A percentile compares a stretch with the other conserved stretches of the same genome.
Evolutionary conservation across 2,888 invertebrate species (phyloP).

Genomic region (Bombylius major): DNA sequence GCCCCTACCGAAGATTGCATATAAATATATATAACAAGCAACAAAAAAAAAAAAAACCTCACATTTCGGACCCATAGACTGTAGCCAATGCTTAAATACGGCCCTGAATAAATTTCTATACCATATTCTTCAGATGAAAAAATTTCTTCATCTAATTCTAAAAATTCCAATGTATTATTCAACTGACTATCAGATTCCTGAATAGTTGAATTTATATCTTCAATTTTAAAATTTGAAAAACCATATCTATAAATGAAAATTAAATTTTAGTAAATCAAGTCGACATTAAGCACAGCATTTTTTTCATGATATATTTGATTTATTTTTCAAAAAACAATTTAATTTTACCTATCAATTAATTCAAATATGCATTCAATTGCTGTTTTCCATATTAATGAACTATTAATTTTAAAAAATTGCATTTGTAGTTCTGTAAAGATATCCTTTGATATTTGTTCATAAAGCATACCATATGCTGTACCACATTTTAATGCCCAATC

Average conservation of each 20-base stretch:
- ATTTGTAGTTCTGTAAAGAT: conserved; percentile 29
- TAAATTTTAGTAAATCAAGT: no score
- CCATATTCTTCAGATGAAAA: conserved; percentile 4
- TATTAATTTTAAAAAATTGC: conserved; percentile 33
- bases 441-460: conserved; percentile 55
- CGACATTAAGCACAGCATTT: no score
- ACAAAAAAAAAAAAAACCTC: no score
- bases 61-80: no score
- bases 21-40: no score
- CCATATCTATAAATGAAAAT: conserved; percentile 23
- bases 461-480: conserved; percentile 59
- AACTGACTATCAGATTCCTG: conserved; percentile 29
- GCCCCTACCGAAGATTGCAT: no score
- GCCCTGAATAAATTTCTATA: no score
- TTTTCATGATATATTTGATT: no score
- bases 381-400: conserved; percentile 29
- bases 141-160: conserved; percentile 31
- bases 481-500: conserved; percentile 58
- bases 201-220: conserved; percentile 23
- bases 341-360: conserved; percentile 26
- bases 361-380: conserved; percentile 32
- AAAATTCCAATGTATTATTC: conserved; percentile 28
- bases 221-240: conserved; percentile 28
- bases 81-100: no score
- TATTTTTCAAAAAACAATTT: no score